Conservation (phyloP, 2,113 vertebrate species). For the Alouatta palliata region DNA sequence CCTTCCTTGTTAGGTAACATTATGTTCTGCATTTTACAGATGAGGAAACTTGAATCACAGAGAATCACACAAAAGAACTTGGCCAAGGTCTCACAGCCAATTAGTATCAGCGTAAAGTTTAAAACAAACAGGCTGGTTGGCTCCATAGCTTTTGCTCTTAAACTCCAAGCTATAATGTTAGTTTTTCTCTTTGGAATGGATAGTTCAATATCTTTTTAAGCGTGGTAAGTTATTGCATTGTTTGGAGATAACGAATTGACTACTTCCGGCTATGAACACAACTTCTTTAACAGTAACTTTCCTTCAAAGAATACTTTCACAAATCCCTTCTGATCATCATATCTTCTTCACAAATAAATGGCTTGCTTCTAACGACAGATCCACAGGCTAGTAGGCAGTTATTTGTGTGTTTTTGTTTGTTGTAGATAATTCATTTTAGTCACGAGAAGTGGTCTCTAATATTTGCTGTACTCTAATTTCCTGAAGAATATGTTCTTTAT, state of each 20-base stretch:
- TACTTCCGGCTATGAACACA: neutral
- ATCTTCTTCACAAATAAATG: neutral
- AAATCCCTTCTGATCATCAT: neutral
- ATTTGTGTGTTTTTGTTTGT: constrained; percentile 18
- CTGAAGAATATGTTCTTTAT: constrained; percentile 41
- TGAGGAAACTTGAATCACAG: neutral
- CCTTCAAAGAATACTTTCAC: neutral
- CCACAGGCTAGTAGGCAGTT: neutral
- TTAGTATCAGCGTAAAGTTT: neutral
- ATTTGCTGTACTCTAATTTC: constrained; percentile 56
- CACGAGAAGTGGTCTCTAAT: constrained; percentile 37
- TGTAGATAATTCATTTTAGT: constrained; percentile 37
- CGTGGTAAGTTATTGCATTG: neutral
- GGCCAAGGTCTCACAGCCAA: neutral
- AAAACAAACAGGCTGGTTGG: neutral
- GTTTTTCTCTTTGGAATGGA: neutral
- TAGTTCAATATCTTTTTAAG: neutral
- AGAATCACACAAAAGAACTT: neutral
- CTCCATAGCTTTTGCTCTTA: neutral
- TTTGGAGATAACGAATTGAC: neutral
- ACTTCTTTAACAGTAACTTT: neutral
- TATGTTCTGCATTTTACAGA: neutral
- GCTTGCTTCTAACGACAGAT: neutral
- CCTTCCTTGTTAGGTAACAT: neutral
- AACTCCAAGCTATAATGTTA: neutral